Evolutionary conservation across 2,113 vertebrate genomes (phyloP), one percentile per base, ranked within the genome.

Genomic region (Phoxinus phoxinus): DNA sequence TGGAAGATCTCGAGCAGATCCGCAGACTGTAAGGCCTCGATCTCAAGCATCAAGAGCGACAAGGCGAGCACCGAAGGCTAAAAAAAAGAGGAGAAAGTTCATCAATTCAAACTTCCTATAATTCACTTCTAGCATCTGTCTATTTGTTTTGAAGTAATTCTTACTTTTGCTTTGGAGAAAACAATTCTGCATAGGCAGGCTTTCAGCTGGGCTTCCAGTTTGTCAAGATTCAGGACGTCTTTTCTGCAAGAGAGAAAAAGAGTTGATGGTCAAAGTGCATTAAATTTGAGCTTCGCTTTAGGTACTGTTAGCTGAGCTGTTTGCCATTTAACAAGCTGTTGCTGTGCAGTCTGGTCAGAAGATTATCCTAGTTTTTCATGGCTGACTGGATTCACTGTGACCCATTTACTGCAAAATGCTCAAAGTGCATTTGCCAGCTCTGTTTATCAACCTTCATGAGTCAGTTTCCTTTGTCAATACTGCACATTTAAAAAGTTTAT

Each of bases 111-210:
- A 17, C 13, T 15, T 73, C 0, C 2, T 23, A 23, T 3, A 80
- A 63, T 9, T 48, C 4, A 2, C 13, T 15, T 63, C 32, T 12
- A 2, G 13, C 10, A 9, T 21, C 48, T 3, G 10, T 58, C 9
- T 19, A 11, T 84, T 35, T 72, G 21, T 3, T 8, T 53, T 23
- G 53, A 82, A 82, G 32, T 75, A 85, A 72, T 86, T 85, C 96
- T 92, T 93, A 99, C 98, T 97, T 97, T 99, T 67, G 98, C 98
- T 96, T 97, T 99, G 82, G 98, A 99, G 89, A 99, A 99, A 73
- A 95, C 92, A 7, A 99, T 94, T 71, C 96, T 94, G 90, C 98
- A 99, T 91, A 95, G 96, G 86, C 98, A 99, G 93, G 98, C 98
- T 96, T 98, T 99, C 0, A 99, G 94, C 89, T 99, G 96, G 81